Evolutionary conservation across 1,140 invertebrate species (phyloP), one percentile per base, ranked within the genome.

Genomic region (Drosophila paulistorum): DNA sequence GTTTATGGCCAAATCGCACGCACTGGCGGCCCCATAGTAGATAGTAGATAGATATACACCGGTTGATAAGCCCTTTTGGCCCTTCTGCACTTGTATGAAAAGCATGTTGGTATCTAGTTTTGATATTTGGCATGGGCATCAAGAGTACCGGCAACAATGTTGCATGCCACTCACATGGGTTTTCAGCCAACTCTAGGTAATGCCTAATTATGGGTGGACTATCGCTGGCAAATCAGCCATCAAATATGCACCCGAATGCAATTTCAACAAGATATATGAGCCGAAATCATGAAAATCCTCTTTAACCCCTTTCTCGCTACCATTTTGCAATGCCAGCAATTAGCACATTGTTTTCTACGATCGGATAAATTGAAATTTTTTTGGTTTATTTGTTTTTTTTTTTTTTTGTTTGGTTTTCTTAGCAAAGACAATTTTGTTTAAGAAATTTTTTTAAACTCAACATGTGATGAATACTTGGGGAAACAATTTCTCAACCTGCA

Each of bases 1-100:
- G 68, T 89, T 87, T 87, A 87, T 87, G 72, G 70, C 80, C 77
- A 14, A 57, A 74, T 39, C 70, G 71, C 84, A 87, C 84, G 84
- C 84, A 87, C 71, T 70, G 58, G 51, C 26, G 48, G 41, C 10
- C 37, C 37, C 37, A 13, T 13, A 39, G 37, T 39, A 39, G 37
- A 39, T 39, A 39, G 10, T 13, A 39, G 11, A 82, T 17, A 48
- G 82, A 86, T 86, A 82, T 59, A 77, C 66, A 67, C 23, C 48
- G 61, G 7, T 20, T 67, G 83, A 86, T 86, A 87, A 55, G 30
- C 55, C 41, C 14, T 45, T 45, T 45, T 17, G 14, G 17, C 45
- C 45, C 45, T 51, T 23, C 45, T 51, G 45, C 45, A 51, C 55
- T 59, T 59, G 65, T 62, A 59, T 11, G 11, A 13, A n/a, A 33